Evolutionary conservation across 2,797 vertebrate genomes (phyloP).

Genomic region (Uromys caudimaculatus): DNA sequence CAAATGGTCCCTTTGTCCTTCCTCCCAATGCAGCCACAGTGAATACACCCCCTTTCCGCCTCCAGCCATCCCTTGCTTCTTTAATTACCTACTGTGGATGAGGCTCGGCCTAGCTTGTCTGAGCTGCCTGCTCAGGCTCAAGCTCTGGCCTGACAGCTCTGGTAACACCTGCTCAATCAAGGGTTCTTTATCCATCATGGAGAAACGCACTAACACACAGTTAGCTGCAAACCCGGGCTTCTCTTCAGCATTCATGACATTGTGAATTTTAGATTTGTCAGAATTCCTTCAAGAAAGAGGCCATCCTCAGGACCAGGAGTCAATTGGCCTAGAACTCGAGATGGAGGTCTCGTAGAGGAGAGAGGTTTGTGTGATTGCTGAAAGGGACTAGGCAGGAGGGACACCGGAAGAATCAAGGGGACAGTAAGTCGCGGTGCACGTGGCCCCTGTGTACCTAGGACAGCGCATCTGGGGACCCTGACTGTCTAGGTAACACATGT

Average conservation of each 20-base stretch:
- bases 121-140: not conserved
- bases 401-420: not conserved
- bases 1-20: too few relatives aligned
- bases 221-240: not conserved
- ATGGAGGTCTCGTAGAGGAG: not conserved
- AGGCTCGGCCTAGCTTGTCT: not conserved
- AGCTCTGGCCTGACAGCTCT: not conserved
- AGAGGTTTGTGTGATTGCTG: not conserved
- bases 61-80: not conserved
- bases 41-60: too few relatives aligned
- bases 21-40: not conserved
- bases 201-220: not conserved
- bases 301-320: not conserved
- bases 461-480: not conserved
- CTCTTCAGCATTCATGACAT: not conserved
- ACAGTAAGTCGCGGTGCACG: not conserved
- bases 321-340: not conserved
- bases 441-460: not conserved
- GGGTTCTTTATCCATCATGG: not conserved
- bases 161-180: not conserved
- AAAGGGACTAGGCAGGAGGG: not conserved
- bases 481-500: not conserved
- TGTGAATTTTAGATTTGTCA: not conserved
- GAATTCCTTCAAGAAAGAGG: not conserved
- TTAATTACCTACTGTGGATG: not conserved